Percentiles rank a stretch among this genome's conserved stretches.
These are phyloP conservation scores for Upupa epops DNA, from an alignment of 2,113 vertebrate species.

Conservation along the genomic window DNA sequence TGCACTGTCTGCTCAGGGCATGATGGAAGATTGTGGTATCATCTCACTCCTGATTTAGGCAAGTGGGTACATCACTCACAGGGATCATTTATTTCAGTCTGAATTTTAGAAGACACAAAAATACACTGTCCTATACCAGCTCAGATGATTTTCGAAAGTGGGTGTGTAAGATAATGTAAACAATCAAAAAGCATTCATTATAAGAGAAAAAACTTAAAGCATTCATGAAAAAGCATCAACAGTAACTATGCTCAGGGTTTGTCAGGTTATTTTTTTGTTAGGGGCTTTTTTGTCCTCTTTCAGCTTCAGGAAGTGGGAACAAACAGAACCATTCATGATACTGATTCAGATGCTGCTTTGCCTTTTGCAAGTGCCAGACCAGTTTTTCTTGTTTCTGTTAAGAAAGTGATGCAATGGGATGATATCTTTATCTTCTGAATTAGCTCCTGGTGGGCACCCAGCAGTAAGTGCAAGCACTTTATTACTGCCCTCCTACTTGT, in stretches of 20 bases:
- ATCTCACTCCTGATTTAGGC: fast-evolving
- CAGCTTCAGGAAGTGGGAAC: neutral
- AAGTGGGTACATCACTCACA: neutral
- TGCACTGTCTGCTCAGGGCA: neutral
- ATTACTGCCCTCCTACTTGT: neutral
- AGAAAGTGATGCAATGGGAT: conserved; percentile 24
- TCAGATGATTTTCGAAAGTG: neutral
- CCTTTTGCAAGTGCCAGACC: conserved; percentile 33
- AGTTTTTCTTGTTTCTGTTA: conserved; percentile 65
- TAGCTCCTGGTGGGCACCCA: neutral
- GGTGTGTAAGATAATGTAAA: neutral
- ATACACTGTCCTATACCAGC: neutral
- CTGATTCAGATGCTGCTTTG: neutral
- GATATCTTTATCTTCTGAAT: conserved; percentile 21
- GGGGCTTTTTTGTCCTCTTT: neutral
- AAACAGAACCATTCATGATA: neutral
- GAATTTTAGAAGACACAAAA: neutral
- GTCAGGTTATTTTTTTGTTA: neutral
- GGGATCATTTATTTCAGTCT: neutral
- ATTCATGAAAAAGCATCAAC: conserved; percentile 38
- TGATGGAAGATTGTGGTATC: neutral
- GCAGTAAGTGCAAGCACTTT: neutral
- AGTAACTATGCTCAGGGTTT: conserved; percentile 2
- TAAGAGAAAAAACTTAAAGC: conserved; percentile 7
- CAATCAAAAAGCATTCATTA: neutral